A percentile compares a stretch with the other conserved stretches of the same genome.
Evolutionary conservation across 1,140 invertebrate genomes (phyloP).

Genomic region (Manduca sexta): DNA sequence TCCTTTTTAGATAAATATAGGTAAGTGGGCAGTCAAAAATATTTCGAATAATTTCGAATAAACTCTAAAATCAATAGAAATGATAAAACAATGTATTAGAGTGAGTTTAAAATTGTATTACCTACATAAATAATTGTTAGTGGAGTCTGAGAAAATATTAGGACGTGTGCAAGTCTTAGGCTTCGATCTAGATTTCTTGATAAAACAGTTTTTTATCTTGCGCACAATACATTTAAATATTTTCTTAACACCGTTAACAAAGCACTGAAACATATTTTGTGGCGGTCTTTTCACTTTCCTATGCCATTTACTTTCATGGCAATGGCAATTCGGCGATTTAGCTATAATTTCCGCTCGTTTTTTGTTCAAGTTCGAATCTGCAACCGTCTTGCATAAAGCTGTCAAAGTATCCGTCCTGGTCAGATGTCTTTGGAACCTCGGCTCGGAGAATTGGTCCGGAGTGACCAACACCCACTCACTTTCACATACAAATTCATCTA

Average conservation of each 20-base stretch:
- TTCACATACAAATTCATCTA: conserved; percentile 48
- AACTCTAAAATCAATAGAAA: not conserved
- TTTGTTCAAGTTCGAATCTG: conserved; percentile 26
- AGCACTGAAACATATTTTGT: conserved; percentile 26
- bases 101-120: conserved; percentile 28
- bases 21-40: no score
- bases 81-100: not conserved
- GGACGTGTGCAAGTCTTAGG: not conserved
- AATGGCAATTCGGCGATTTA: conserved; percentile 48
- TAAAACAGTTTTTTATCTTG: conserved; percentile 7
- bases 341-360: conserved; percentile 31
- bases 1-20: no score
- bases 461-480: conserved; percentile 59
- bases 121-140: conserved; percentile 46
- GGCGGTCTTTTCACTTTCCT: conserved; percentile 20
- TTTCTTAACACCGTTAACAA: conserved; percentile 26
- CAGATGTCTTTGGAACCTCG: conserved; percentile 47
- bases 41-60: not conserved
- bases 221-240: conserved; percentile 21
- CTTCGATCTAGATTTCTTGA: not conserved
- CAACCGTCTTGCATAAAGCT: conserved; percentile 37
- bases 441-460: conserved; percentile 39
- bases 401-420: conserved; percentile 36
- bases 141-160: conserved; percentile 1
- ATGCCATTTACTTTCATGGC: conserved; percentile 19